phyloP scores from a whole-genome alignment of 2,888 invertebrate genomes.

The Galeruca laticollis region DNA sequence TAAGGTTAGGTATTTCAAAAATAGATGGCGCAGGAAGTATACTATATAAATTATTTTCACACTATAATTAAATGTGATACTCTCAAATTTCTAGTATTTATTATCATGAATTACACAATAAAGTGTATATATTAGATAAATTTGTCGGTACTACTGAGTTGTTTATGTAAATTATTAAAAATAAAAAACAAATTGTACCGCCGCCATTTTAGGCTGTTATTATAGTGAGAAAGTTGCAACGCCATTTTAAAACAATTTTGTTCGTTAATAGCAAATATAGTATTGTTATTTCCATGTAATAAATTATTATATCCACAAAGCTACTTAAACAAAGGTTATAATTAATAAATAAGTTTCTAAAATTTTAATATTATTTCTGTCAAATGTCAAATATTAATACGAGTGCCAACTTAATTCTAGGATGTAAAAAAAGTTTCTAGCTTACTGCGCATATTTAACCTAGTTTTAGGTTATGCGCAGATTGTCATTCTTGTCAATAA shows the following conservation, averaged over 20 bases:
- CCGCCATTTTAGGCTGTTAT: neutral
- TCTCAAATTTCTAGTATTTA: neutral
- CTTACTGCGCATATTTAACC: conserved; percentile 16
- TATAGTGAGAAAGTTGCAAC: neutral
- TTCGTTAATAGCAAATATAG: neutral
- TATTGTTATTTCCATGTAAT: neutral
- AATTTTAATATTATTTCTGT: neutral
- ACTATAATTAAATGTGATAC: neutral
- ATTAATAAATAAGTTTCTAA: neutral
- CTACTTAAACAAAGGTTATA: neutral
- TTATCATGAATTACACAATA: neutral
- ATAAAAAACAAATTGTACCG: neutral
- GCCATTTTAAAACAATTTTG: neutral
- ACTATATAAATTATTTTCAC: neutral
- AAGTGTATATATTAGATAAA: neutral
- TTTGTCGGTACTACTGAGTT: neutral
- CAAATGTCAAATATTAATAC: conserved; percentile 3
- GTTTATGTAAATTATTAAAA: neutral
- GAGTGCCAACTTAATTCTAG: conserved; percentile 6
- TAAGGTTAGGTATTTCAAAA: neutral
- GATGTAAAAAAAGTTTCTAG: conserved; percentile 4
- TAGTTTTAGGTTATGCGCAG: conserved; percentile 15
- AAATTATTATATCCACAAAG: neutral
- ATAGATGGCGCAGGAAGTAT: neutral
- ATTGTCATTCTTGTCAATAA: conserved; percentile 18